Evolutionary conservation across 2,113 vertebrate genomes (phyloP), one percentile per base, ranked within the genome.

Genomic region (Physeter macrocephalus): DNA sequence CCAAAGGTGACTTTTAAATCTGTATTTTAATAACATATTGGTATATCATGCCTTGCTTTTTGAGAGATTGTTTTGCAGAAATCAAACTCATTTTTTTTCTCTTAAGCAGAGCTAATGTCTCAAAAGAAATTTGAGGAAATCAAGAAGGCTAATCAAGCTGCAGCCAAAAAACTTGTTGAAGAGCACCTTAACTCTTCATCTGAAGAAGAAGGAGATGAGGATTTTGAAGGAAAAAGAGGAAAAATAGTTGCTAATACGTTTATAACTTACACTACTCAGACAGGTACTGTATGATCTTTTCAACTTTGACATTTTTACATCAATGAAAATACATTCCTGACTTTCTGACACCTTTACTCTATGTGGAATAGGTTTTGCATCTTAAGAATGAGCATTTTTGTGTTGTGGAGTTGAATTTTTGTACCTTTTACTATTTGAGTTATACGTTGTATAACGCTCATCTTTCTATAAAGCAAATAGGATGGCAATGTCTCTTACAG

Each of bases 51-150:
- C 12, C 27, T 54, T 86, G 41, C 18, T 34, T 87, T 95, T 92
- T 88, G 52, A 77, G 84, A 80, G 1, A 49, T 64, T 39, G n/a
- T 93, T 93, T 49, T 59, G 14, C 14, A 80, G 71, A 97, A 93
- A 67, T 86, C 88, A 43, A 29, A 36, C 8, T 57, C 61, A 75
- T 20, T 72, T 95, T 41, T 29, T 97, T 49, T 94, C 61, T 97
- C 84, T 93, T 96, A 88, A 91, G 92, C 97, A 99, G 99, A 98
- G n/a, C 92, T 97, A 15, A 98, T 98, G 3, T 98, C 99, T 67
- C 99, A 99, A 97, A 99, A 98, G 88, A 99, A 99, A 97, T 99
- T 99, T 89, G 99, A 99, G 92, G 99, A 99, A 99, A 99, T 99
- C 98, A 99, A 99, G 97, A 99, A 98, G 96, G 99, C 99, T 64